Percentiles rank a stretch among this genome's conserved stretches.
phyloP scores from a whole-genome alignment of 2,888 invertebrate species.

The Cyrtodaria siliqua region DNA sequence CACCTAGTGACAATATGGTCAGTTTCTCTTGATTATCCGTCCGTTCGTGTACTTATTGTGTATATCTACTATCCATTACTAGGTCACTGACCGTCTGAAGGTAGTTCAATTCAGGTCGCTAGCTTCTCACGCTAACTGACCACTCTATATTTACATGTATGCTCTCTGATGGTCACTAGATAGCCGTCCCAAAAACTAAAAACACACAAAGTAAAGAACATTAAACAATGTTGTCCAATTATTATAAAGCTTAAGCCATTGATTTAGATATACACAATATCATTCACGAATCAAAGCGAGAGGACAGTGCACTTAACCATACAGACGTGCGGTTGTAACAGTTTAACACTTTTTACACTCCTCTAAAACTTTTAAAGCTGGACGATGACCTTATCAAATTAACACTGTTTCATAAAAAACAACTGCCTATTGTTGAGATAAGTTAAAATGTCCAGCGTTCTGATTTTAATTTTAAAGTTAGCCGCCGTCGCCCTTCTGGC shows the following conservation, averaged over 20 bases:
- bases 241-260: background rate
- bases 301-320: conserved; percentile 8
- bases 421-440: conserved; percentile 14
- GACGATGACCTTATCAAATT: conserved; percentile 55
- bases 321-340: background rate
- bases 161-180: conserved; percentile 25
- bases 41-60: conserved; percentile 28
- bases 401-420: conserved; percentile 24
- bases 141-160: conserved; percentile 33
- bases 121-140: conserved; percentile 49
- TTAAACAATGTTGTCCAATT: conserved; percentile 2
- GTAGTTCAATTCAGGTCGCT: conserved; percentile 58
- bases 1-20: conserved; percentile 28
- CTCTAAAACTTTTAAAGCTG: conserved; percentile 32
- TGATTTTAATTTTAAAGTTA: conserved; percentile 30
- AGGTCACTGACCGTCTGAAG: conserved; percentile 56
- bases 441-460: conserved; percentile 30
- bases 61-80: conserved; percentile 33
- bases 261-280: background rate
- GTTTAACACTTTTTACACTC: conserved; percentile 49
- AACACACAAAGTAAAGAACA: background rate
- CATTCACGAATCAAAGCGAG: conserved; percentile 2
- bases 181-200: background rate
- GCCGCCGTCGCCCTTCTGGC: conserved; percentile 57
- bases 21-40: conserved; percentile 33